phyloP scores from a whole-genome alignment of 2,797 vertebrate genomes.

The Distichodus sexfasciatus region DNA sequence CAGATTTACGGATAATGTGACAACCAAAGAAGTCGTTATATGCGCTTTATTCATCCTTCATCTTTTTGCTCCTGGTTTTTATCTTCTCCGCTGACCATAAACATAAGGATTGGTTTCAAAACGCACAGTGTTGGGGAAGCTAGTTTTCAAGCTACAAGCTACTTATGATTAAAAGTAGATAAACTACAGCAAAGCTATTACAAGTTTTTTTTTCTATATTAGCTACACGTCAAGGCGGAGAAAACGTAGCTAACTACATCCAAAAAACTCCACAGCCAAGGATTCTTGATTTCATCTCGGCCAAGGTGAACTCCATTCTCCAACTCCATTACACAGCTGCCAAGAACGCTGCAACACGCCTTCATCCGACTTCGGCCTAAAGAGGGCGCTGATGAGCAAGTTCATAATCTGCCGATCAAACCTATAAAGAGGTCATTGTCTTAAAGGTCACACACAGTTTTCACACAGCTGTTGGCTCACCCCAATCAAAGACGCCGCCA shows the following conservation, averaged over 20 bases:
- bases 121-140: not conserved
- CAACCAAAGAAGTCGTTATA: constrained; percentile 38
- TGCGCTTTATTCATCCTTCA: not conserved
- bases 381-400: not conserved
- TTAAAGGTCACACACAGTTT: not conserved
- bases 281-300: too few species aligned
- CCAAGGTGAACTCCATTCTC: too few species aligned
- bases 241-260: too few species aligned
- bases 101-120: constrained; percentile 19
- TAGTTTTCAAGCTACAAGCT: too few species aligned
- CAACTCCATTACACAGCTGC: too few species aligned
- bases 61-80: not conserved
- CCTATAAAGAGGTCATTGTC: not conserved
- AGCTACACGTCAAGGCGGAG: too few species aligned
- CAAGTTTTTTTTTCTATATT: too few species aligned
- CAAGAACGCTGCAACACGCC: too few species aligned
- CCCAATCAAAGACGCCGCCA: not conserved
- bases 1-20: constrained; percentile 12
- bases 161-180: too few species aligned
- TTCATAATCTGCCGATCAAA: not conserved
- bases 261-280: too few species aligned
- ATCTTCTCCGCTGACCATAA: not conserved
- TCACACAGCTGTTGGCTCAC: not conserved
- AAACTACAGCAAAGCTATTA: too few species aligned
- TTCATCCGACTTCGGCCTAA: not conserved